phyloP scores from a whole-genome alignment of 2,888 invertebrate genomes.

The Rugalucina vietnamica region DNA sequence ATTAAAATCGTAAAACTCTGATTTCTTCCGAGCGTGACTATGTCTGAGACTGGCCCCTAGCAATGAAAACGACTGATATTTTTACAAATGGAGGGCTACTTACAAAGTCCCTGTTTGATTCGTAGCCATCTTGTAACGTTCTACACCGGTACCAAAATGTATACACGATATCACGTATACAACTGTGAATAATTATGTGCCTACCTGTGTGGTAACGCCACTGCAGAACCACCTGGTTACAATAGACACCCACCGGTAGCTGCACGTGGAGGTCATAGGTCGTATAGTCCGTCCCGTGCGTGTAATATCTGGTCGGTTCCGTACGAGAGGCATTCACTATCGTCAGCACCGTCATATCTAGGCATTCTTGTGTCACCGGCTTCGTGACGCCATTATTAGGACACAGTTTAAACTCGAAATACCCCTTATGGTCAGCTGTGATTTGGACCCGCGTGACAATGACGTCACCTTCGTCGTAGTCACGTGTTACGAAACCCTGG shows the following conservation, averaged over 20 bases:
- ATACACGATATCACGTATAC: too few relatives aligned
- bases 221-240: background rate
- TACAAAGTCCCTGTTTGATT: too few relatives aligned
- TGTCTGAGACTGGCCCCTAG: too few relatives aligned
- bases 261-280: background rate
- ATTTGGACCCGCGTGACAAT: constrained; percentile 61
- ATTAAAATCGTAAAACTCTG: too few relatives aligned
- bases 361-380: constrained; percentile 67
- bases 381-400: constrained; percentile 64
- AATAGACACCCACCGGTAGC: background rate
- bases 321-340: constrained; percentile 27
- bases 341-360: constrained; percentile 57
- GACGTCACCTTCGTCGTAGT: constrained; percentile 42
- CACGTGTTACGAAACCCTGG: background rate
- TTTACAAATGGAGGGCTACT: too few relatives aligned
- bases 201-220: background rate
- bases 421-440: constrained; percentile 77
- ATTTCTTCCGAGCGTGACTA: too few relatives aligned
- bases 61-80: too few relatives aligned
- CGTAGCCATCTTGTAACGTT: too few relatives aligned
- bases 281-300: background rate
- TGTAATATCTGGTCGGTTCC: constrained; percentile 10
- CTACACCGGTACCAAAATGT: too few relatives aligned
- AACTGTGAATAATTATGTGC: too few relatives aligned
- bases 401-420: constrained; percentile 78